Evolutionary conservation across 1,140 invertebrate genomes (phyloP), one percentile per base, ranked within the genome.

Genomic region (Potamilus streckersoni): DNA sequence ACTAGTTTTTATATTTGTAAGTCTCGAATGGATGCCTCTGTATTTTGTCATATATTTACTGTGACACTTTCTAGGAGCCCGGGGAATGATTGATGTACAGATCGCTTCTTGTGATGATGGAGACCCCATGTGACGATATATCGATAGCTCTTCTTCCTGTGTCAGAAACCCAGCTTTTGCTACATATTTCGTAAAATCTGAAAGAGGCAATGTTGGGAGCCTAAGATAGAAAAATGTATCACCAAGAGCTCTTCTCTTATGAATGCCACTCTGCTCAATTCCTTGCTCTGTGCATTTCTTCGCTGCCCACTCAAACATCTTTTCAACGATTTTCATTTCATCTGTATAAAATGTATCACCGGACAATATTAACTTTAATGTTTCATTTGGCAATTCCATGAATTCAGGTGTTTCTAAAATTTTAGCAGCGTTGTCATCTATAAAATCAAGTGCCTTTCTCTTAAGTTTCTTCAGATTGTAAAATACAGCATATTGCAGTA

Each of bases 321-420:
- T 59, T 16, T 20, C 14, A 61, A 70, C 23, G 13, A 70, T 70
- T 60, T 23, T 20, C 58, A 27, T 27, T 60, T 70, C 69, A 38
- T 60, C 58, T 14, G 13, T 20, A 60, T 61, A 61, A 60, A 70
- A 70, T n/a, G 69, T 71, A 19, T 63, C 60, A 55, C 70, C 31
- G 13, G 55, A 17, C 63, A 71, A 63, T n/a, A 71, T 56, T n/a
- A 63, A 63, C 5, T n/a, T 59, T 16, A 71, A 55, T 27, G 16
- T n/a, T 13, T 71, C 49, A 13, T 31, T 16, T 11, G 59, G n/a
- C n/a, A 71, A 15, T 1, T 63, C 20, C 31, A 71, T 17, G n/a
- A 71, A 71, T 11, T 2, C 70, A 12, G 4, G 23, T 15, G 72
- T 60, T 38, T 66, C 16, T 5, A 71, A 17, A 23, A 71, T 27